Base-by-base conservation (phyloP, 2,888 invertebrate genomes). In the Nasonia oneida region DNA sequence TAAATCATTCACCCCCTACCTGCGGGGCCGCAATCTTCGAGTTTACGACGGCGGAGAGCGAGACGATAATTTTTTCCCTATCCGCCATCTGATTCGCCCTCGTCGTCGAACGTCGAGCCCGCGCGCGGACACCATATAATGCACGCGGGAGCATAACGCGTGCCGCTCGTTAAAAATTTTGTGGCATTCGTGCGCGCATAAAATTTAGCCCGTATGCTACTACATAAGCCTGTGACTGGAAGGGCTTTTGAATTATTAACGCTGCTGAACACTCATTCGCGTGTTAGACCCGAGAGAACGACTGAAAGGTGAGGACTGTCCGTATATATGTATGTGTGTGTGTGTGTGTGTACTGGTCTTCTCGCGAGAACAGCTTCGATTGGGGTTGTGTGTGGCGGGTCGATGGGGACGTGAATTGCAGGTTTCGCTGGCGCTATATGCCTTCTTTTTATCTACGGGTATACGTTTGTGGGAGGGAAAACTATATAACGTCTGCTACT, bases 381-480 rank as follows among this genome's bases (percentile, higher is more conserved):
- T 37, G 71, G 14, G 57, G 53, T 79, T 67, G 33, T 61, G 57
- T 70, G 33, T 42, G 42, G 8, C 8, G 8, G 42, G 67, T 79
- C 79, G 79, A 79, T 50, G 29, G 10, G 2, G 5, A 70, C 39
- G 70, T 79, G 79, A 79, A 79, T 79, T 70, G 79, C 79, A 70
- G 79, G 70, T 79, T 50, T 79, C 50, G 79, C 3, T 47, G 12
- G 14, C 14, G 12, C 12, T 5, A 12, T 42, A 23, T 15, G 6
- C 37, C 33, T 47, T 23, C 8, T 39, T 39, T 37, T 10, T 5
- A 10, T 4, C 64, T 18, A 6, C 2, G 29, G 29, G 29, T 23
- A 10, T 29, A 18, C 3, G 53, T 4, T 18, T 18, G 6, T 18
- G 53, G 37, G 4, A 37, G 3, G 37, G 37, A 37, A 37, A 37